A percentile compares a stretch with the other conserved stretches of the same genome.
These are phyloP conservation scores for Catocala fraxini DNA, from an alignment of 2,888 invertebrate genomes.

Conservation along the genomic window DNA sequence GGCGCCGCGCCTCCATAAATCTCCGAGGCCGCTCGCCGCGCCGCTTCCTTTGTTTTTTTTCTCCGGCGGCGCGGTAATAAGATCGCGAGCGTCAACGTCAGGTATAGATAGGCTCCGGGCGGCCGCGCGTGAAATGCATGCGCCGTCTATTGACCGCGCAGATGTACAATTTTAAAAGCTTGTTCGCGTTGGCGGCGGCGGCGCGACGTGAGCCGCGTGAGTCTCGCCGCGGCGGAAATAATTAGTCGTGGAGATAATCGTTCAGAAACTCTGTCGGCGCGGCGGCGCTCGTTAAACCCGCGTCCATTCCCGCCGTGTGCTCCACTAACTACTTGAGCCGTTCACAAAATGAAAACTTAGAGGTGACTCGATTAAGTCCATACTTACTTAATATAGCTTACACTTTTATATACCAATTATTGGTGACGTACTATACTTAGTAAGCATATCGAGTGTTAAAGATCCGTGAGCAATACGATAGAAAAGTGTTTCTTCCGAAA, in stretches of 20 bases:
- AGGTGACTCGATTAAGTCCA: slow-evolving; percentile 45
- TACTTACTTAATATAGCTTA: slow-evolving; percentile 45
- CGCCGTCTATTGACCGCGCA: slow-evolving; percentile 67
- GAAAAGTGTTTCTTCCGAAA: too few species aligned
- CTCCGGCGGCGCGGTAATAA: slow-evolving; percentile 72
- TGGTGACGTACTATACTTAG: too few species aligned
- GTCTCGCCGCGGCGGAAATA: slow-evolving; percentile 65
- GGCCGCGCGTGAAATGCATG: slow-evolving; percentile 60
- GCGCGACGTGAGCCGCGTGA: slow-evolving; percentile 52
- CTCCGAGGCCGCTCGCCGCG: slow-evolving; percentile 69
- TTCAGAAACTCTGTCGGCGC: slow-evolving; percentile 55
- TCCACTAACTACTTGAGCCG: slow-evolving; percentile 49
- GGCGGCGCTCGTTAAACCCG: slow-evolving; percentile 50
- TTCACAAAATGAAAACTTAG: slow-evolving; percentile 51
- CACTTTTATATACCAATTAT: slow-evolving; percentile 20
- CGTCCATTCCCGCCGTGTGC: slow-evolving; percentile 46
- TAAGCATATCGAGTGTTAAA: too few species aligned
- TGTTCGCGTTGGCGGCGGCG: slow-evolving; percentile 35
- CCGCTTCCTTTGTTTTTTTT: slow-evolving; percentile 79
- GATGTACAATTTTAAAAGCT: slow-evolving; percentile 62
- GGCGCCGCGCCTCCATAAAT: slow-evolving; percentile 84
- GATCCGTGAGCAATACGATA: too few species aligned
- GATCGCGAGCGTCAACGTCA: slow-evolving; percentile 82
- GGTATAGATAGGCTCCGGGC: slow-evolving; percentile 71
- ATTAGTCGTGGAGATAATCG: slow-evolving; percentile 75